Evolutionary conservation across 37 sponge, comb jelly and placozoan genomes (phyloP).

Genomic region (Oopsacas minuta): DNA sequence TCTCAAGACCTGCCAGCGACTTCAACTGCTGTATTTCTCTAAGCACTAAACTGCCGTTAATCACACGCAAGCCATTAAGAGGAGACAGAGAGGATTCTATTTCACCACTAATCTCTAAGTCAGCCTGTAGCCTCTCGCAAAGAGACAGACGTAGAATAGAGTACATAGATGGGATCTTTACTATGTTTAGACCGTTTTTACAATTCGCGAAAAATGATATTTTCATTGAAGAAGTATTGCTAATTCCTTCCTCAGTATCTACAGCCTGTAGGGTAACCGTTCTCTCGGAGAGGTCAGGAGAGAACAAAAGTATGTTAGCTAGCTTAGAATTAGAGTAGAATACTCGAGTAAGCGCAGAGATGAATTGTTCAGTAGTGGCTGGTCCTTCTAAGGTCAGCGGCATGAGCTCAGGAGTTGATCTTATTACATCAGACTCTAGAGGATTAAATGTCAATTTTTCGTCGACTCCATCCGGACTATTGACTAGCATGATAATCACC

Average conservation of each 20-base stretch:
- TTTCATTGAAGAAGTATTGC: not conserved
- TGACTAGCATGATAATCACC: not conserved
- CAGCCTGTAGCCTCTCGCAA: not conserved
- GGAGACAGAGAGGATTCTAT: not conserved
- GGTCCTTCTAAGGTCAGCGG: not conserved
- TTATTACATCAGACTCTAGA: not conserved
- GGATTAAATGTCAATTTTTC: not conserved
- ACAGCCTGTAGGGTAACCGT: not conserved
- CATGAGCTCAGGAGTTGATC: not conserved
- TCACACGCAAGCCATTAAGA: not conserved
- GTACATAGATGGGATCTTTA: not conserved
- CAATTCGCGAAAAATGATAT: not conserved
- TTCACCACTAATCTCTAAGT: conserved; percentile 5
- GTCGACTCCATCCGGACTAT: not conserved
- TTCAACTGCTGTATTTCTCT: not conserved
- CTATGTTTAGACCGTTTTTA: not conserved
- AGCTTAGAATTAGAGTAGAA: not conserved
- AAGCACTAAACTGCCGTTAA: not conserved
- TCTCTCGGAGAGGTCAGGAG: not conserved
- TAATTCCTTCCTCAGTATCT: not conserved
- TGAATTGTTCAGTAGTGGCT: not conserved
- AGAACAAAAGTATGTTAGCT: not conserved
- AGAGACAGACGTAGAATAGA: not conserved
- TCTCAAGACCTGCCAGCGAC: not conserved
- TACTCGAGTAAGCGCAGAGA: not conserved